These are phyloP conservation scores for Drosophila anomalata DNA, from an alignment of 2,888 invertebrate genomes.

Conservation along the genomic window DNA sequence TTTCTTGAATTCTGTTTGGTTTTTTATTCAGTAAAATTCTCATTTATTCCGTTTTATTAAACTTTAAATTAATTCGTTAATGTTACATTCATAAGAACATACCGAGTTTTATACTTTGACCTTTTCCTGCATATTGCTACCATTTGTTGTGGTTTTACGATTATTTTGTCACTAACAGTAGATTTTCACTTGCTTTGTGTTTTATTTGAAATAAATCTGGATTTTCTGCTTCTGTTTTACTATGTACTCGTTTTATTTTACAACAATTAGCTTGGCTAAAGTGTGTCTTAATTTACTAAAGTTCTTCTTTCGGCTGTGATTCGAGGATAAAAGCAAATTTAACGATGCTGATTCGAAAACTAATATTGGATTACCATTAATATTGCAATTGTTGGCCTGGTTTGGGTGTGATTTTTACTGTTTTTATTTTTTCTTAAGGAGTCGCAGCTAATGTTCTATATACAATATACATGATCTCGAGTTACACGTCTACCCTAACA, in stretches of 20 bases:
- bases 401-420: conserved; percentile 6
- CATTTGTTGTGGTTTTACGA: conserved; percentile 50
- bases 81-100: conserved; percentile 79
- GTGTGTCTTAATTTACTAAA: conserved; percentile 62
- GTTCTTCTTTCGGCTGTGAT: conserved; percentile 42
- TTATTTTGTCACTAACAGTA: conserved; percentile 46
- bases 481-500: conserved; percentile 73
- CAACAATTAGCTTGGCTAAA: conserved; percentile 83
- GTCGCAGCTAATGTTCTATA: conserved; percentile 67
- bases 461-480: conserved; percentile 72
- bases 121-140: conserved; percentile 70
- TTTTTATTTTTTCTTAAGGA: conserved; percentile 21
- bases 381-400: conserved; percentile 27
- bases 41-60: conserved; percentile 74
- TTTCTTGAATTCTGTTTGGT: conserved; percentile 33
- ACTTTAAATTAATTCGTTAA: conserved; percentile 80
- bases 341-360: conserved; percentile 36
- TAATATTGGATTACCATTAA: conserved; percentile 13
- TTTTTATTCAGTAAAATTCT: conserved; percentile 77
- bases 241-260: conserved; percentile 59
- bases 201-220: conserved; percentile 59
- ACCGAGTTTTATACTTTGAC: conserved; percentile 66
- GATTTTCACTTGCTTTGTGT: conserved; percentile 36
- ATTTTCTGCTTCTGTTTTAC: conserved; percentile 41
- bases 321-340: conserved; percentile 26